phyloP scores from a whole-genome alignment of 2,888 invertebrate genomes.

The Napeogenes inachia region DNA sequence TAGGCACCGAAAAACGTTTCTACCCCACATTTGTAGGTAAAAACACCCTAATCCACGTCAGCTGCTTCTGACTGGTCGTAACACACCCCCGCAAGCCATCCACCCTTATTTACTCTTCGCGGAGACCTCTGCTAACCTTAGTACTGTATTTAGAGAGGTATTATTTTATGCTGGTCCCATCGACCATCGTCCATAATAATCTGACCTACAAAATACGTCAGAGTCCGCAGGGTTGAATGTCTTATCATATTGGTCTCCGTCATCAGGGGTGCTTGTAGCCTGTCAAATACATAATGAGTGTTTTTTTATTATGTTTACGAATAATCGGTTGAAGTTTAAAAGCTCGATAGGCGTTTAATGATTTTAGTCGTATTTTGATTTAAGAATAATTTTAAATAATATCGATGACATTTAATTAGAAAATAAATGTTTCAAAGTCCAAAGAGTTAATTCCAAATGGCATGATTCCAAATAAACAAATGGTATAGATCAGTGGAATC shows the following conservation, averaged over 20 bases:
- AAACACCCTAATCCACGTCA: constrained; percentile 74
- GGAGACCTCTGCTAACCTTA: constrained; percentile 41
- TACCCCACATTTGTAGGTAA: constrained; percentile 65
- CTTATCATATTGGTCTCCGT: constrained; percentile 39
- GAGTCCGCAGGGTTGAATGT: constrained; percentile 31
- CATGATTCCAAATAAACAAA: background rate
- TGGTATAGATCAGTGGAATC: constrained; percentile 10
- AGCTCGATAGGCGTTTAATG: constrained; percentile 47
- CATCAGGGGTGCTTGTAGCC: constrained; percentile 44
- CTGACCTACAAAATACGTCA: constrained; percentile 38
- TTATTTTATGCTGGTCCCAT: constrained; percentile 46
- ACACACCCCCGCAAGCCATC: constrained; percentile 43
- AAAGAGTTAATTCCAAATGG: background rate
- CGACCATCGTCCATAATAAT: constrained; percentile 36
- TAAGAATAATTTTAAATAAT: constrained; percentile 8
- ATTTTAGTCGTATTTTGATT: constrained; percentile 19
- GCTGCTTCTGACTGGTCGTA: constrained; percentile 71
- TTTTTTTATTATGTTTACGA: constrained; percentile 45
- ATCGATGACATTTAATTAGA: background rate
- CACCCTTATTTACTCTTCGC: constrained; percentile 53
- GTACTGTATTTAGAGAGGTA: constrained; percentile 37
- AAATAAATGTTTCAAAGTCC: background rate
- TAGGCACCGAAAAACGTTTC: constrained; percentile 33
- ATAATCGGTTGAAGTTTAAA: constrained; percentile 37
- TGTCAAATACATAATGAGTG: constrained; percentile 68